A percentile compares a stretch with the other conserved stretches of the same genome.
Evolutionary conservation across 2,888 invertebrate genomes (phyloP).

Genomic region (Priocnemis perturbator): DNA sequence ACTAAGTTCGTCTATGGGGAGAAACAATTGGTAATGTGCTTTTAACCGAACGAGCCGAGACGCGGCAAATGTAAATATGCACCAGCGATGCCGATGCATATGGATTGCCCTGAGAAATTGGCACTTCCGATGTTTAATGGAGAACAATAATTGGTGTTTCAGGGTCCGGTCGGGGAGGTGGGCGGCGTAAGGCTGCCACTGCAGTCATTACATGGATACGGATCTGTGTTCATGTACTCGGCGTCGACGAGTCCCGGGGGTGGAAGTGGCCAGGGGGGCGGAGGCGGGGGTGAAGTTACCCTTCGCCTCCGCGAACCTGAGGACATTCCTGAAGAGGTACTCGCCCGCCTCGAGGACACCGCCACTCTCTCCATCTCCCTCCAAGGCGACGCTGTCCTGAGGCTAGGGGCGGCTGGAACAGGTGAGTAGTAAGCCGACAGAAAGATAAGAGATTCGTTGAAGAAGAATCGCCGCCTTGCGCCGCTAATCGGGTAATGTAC

Average conservation of each 20-base stretch:
- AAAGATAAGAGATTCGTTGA: not conserved
- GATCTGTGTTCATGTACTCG: conserved; percentile 75
- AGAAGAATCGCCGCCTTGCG: not conserved
- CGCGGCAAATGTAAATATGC: too few species aligned
- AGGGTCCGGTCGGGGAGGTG: conserved; percentile 74
- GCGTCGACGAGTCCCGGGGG: conserved; percentile 73
- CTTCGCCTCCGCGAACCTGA: conserved; percentile 74
- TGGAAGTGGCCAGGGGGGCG: conserved; percentile 65
- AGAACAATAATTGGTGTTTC: conserved; percentile 33
- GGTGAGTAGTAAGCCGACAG: conserved; percentile 59
- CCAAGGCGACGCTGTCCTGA: conserved; percentile 73
- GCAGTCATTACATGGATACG: conserved; percentile 74
- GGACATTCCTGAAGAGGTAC: conserved; percentile 74
- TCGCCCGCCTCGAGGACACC: conserved; percentile 73
- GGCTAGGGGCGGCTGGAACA: conserved; percentile 71
- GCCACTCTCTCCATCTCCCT: conserved; percentile 73
- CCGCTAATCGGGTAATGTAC: not conserved
- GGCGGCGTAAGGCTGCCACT: conserved; percentile 73
- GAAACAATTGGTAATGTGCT: not conserved
- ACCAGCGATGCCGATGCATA: too few species aligned
- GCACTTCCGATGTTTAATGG: too few species aligned
- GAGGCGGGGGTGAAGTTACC: conserved; percentile 72
- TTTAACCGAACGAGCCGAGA: too few species aligned
- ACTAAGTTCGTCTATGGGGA: not conserved
- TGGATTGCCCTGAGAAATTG: not conserved